Base-by-base conservation (phyloP, 2,113 vertebrate genomes). In the Eptesicus fuscus region DNA sequence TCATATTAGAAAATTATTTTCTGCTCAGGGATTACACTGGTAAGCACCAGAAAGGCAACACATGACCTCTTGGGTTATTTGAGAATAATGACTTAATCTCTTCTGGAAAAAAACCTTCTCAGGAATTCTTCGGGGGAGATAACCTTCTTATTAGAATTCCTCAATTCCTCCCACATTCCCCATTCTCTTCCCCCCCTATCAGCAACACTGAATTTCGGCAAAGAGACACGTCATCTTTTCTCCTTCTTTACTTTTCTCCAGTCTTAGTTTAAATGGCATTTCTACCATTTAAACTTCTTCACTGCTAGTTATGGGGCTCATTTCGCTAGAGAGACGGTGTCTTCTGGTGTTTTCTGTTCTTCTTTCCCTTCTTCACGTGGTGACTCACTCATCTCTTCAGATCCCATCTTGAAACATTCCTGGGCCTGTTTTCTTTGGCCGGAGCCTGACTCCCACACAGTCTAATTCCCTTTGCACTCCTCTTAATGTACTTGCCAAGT, bases 361-460 rank as follows among this genome's bases (percentile, higher is more conserved):
- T 44, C 22, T 89, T 94, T 73, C 65, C 88, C 59, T 70, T 80
- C 83, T 91, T 78, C 56, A 73, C 44, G 86, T 32, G 25, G 79
- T 97, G 96, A 97, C 70, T 94, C 96, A 97, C 59, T 91, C 82
- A 25, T 96, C 85, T 93, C 88, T 95, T 94, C 56, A 91, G 95
- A 96, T 94, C 95, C 63, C 88, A 83, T 96, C 93, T 93, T 91
- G 91, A 89, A 95, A 90, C 74, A 63, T 92, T 85, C 88, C 71
- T 0, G 1, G 83, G 83, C 65, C 79, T 96, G 95, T 97, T 97
- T 96, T 92, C 76, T 89, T 96, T 97, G 95, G 95, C 65, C 63
- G 7, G 51, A 67, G 40, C 65, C 96, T 89, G 88, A 95, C 97
- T 91, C 97, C 97, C 86, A 96, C 95, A 0, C 96, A 87, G 69